A percentile compares a stretch with the other conserved stretches of the same genome.
Conservation (phyloP, 2,113 vertebrate genomes). For the Plectropomus leopardus region DNA sequence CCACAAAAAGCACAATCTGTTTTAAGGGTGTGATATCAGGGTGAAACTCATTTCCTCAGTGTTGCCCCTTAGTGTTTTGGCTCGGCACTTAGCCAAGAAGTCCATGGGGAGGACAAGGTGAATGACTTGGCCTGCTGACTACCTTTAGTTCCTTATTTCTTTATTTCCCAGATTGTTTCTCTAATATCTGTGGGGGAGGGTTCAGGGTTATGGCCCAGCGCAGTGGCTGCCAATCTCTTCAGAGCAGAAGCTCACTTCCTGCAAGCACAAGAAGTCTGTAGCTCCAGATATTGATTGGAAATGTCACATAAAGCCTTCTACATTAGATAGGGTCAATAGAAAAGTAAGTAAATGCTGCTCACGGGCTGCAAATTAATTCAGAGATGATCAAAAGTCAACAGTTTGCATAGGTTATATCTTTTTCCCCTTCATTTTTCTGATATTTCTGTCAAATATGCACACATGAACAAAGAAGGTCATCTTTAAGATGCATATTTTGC, state of each 20-base stretch:
- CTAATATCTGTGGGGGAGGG: constrained; percentile 44
- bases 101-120: constrained; percentile 60
- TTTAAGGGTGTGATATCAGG: constrained; percentile 32
- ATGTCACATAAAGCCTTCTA: constrained; percentile 47
- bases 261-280: constrained; percentile 37
- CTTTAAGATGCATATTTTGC: neutral
- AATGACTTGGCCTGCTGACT: constrained; percentile 49
- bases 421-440: neutral
- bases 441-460: constrained; percentile 7
- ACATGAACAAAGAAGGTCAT: neutral
- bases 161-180: constrained; percentile 65
- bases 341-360: constrained; percentile 16
- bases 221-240: constrained; percentile 62
- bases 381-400: constrained; percentile 15
- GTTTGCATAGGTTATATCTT: neutral
- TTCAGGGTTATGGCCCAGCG: constrained; percentile 23
- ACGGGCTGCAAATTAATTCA: constrained; percentile 10
- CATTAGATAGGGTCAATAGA: constrained; percentile 12
- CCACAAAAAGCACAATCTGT: constrained; percentile 13
- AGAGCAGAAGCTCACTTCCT: constrained; percentile 29
- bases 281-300: constrained; percentile 54
- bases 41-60: constrained; percentile 68
- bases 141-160: constrained; percentile 47
- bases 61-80: constrained; percentile 38
- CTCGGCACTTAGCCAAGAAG: constrained; percentile 41